Evolutionary conservation across 2,888 invertebrate genomes (phyloP), one percentile per base, ranked within the genome.

Genomic region (Hedychridium roseum): DNA sequence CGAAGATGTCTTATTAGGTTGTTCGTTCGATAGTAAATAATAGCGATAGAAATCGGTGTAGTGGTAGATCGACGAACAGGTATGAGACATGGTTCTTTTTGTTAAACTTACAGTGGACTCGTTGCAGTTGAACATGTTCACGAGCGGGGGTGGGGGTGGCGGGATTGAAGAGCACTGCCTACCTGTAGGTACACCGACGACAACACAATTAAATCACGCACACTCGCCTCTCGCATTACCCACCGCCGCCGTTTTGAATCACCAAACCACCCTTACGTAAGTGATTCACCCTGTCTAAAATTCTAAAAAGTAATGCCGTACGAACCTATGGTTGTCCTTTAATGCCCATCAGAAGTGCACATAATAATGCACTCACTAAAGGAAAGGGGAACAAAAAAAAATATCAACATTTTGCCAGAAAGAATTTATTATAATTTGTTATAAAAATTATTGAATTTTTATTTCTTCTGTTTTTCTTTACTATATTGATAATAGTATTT

Each of bases 251-350:
- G 80, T 78, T 28, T 73, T 83, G 37, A 83, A 80, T 70, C 80
- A 82, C 28, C 82, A 83, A 62, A 81, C 82, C 18, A 79, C 79
- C 43, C 81, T 82, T 67, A 80, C 81, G 83, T 83, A 76, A 80
- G 80, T 73, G 45, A n/a, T n/a, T n/a, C n/a, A n/a, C n/a, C n/a
- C n/a, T n/a, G n/a, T n/a, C n/a, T n/a, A n/a, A n/a, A n/a, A n/a
- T n/a, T n/a, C n/a, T n/a, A n/a, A n/a, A n/a, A n/a, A n/a, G n/a
- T n/a, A n/a, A n/a, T n/a, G n/a, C n/a, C n/a, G n/a, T n/a, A n/a
- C n/a, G n/a, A n/a, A n/a, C n/a, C n/a, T n/a, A n/a, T n/a, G n/a
- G n/a, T n/a, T n/a, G n/a, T n/a, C n/a, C n/a, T n/a, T n/a, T n/a
- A n/a, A n/a, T n/a, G n/a, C n/a, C n/a, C n/a, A n/a, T n/a, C n/a